phyloP scores from a whole-genome alignment of 2,797 vertebrate genomes.

The Halcyon smyrnensis region DNA sequence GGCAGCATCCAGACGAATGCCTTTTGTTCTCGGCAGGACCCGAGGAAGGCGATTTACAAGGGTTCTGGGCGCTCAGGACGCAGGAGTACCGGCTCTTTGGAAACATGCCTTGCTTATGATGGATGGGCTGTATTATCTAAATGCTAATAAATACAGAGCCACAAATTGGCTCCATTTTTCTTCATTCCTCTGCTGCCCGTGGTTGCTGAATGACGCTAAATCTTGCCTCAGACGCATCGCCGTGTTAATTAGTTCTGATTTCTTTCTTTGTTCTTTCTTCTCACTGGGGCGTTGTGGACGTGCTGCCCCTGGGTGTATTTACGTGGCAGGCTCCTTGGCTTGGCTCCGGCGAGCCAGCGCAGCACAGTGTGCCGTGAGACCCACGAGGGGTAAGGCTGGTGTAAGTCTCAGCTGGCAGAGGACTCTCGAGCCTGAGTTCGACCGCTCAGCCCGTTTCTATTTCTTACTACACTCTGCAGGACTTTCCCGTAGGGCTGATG shows the following conservation, averaged over 20 bases:
- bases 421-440: not conserved
- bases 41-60: not conserved
- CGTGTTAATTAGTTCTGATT: not conserved
- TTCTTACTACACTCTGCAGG: not conserved
- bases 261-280: not conserved
- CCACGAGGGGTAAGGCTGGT: not conserved
- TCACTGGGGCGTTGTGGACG: not conserved
- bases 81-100: not conserved
- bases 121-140: constrained; percentile 61
- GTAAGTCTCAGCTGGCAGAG: not conserved
- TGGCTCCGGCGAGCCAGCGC: too few relatives aligned
- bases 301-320: not conserved
- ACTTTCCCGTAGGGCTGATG: not conserved
- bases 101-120: constrained; percentile 34
- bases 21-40: not conserved
- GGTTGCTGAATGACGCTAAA: not conserved
- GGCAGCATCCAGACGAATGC: constrained; percentile 1
- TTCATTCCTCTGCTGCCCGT: constrained; percentile 65
- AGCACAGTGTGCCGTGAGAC: not conserved
- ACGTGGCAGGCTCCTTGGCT: not conserved
- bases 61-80: not conserved
- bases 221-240: not conserved
- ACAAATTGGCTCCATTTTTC: constrained; percentile 70
- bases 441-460: not conserved
- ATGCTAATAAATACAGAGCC: constrained; percentile 65